Evolutionary conservation across 35 echinoderm and acorn worm genomes (phyloP), one percentile per base, ranked within the genome.

Genomic region (Patiria miniata): DNA sequence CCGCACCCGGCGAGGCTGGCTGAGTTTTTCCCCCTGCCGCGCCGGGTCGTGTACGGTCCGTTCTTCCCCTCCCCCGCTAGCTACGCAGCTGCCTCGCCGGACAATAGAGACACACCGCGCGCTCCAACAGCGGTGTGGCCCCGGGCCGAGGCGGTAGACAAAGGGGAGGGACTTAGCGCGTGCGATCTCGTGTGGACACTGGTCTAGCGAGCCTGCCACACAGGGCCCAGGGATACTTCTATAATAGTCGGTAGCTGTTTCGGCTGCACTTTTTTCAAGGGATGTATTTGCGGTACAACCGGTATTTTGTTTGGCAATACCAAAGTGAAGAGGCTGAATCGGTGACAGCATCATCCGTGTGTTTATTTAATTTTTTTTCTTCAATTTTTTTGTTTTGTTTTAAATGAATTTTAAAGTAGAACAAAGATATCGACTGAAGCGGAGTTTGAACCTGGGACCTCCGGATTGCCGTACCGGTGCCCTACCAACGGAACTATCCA

Each of bases 61-160:
- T 73, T 30, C 65, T 26, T 18, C 65, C 65, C 65, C 19, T 30
- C 65, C 10, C 19, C 65, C 65, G 19, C 19, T 23, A 73, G 65
- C 65, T 10, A 73, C 4, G 65, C 65, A 73, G 65, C 65, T 73
- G 65, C 65, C 42, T 28, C 9, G 65, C 65, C 65, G 65, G 65
- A 73, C 65, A 73, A 73, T 73, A 73, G 65, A 73, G n/a, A n/a
- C n/a, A n/a, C 34, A 23, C 65, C 65, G 65, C 65, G 34, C 65
- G 65, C 65, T 73, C 21, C n/a, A n/a, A n/a, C n/a, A 23, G 65
- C 65, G 29, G 65, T 73, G 65, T 18, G 21, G 65, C 65, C 65
- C 65, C 65, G 26, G 65, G 65, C 65, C 65, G 65, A n/a, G n/a
- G 19, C 34, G 23, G 29, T 4, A 73, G 65, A 73, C 65, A 73